A percentile compares a stretch with the other conserved stretches of the same genome.
Conservation (phyloP, 2,888 invertebrate species). For the Ectemnius cavifrons region DNA sequence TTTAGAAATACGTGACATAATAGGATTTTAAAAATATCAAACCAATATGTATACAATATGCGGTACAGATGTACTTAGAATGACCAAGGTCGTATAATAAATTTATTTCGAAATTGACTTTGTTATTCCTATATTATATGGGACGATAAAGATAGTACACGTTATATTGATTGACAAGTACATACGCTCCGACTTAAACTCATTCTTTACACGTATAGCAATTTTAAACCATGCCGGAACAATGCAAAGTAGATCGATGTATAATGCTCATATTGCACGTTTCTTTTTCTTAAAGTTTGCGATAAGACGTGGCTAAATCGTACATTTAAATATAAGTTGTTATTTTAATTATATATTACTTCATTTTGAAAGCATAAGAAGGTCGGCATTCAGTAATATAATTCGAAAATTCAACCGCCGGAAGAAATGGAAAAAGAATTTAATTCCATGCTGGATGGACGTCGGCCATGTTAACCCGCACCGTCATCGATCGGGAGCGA, state of each 20-base stretch:
- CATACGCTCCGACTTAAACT: neutral
- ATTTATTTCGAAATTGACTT: constrained; percentile 10
- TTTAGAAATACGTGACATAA: too few relatives aligned
- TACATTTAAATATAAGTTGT: neutral
- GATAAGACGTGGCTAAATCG: neutral
- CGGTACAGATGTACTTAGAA: neutral
- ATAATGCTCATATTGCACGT: neutral
- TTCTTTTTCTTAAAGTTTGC: neutral
- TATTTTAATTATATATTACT: too few relatives aligned
- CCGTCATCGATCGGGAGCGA: constrained; percentile 73
- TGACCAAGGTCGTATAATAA: constrained; percentile 26
- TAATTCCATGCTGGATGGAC: constrained; percentile 42
- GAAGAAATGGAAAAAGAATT: neutral
- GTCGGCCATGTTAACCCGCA: constrained; percentile 74
- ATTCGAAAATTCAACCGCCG: too few relatives aligned
- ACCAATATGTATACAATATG: too few relatives aligned
- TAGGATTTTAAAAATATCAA: too few relatives aligned
- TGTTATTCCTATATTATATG: neutral
- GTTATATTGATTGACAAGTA: neutral
- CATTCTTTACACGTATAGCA: neutral
- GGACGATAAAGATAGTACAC: neutral
- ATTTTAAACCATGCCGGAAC: neutral
- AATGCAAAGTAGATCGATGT: constrained; percentile 2
- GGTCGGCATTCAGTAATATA: too few relatives aligned
- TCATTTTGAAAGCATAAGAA: too few relatives aligned